Base-by-base conservation (phyloP, 64 coral and sea anemone genomes). In the Montipora sp. region DNA sequence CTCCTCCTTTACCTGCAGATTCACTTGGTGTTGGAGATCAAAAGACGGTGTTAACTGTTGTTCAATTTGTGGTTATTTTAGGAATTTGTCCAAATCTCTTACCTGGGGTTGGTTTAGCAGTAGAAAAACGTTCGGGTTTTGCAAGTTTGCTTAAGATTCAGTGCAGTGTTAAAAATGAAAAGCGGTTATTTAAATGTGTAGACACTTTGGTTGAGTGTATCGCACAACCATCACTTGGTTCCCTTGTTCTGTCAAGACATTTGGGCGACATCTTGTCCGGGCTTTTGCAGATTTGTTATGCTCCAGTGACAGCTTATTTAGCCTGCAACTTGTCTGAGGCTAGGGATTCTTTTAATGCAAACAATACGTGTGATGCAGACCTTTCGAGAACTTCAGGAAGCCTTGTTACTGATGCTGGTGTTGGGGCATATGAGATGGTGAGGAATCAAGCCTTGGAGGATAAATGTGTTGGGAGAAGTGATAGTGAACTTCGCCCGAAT, bases 51-150 rank as follows among this genome's bases (percentile, higher is more conserved):
- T 3, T 80, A 12, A 80, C 93, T 60, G 88, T 84, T 14, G 61
- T 98, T 49, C 96, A 98, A 53, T 98, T 98, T 67, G 50, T 95
- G 50, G 92, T 93, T 0, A 85, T 77, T 14, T 85, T 98, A 19
- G 93, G 96, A 58, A 77, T 98, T 77, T 95, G 90, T 73, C 96
- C 96, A 9, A 98, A 98, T 48, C 93, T 98, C n/a, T 51, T 90
- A 5, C 79, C 90, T 1, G 93, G 96, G 58, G 93, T 98, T 1
- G 96, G 96, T 19, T 46, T 95, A 21, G 90, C 96, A 19, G 47
- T 98, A 5, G 90, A 98, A 80, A 90, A 81, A 19, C 80, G 96
- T 23, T 92, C 96, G 44, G 90, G 96, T 23, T 98, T 90, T 90
- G 78, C 84, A 50, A 51, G 80, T 44, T 8, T 81, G 13, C 23